Conservation (phyloP, 2,888 invertebrate genomes). For the Axea sp. region DNA sequence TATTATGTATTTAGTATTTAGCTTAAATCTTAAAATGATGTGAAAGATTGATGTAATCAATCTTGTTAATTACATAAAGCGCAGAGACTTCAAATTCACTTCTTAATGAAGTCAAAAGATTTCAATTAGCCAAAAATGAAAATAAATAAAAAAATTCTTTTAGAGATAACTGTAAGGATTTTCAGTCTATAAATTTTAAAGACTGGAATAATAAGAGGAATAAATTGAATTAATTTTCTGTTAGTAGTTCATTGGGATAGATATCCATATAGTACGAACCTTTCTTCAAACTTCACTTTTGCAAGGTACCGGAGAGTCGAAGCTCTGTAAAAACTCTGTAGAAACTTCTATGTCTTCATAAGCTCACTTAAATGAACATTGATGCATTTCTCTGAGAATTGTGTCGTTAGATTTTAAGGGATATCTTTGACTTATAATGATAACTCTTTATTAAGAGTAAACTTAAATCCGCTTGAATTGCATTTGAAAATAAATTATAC, state of each 20-base stretch:
- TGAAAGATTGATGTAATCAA: no score
- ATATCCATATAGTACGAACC: constrained; percentile 35
- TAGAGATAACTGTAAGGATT: constrained; percentile 22
- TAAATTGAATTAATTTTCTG: constrained; percentile 46
- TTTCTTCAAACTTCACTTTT: constrained; percentile 45
- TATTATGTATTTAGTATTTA: no score
- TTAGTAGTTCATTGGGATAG: constrained; percentile 36
- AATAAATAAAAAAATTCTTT: constrained; percentile 8
- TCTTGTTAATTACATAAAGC: no score
- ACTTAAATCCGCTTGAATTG: no score
- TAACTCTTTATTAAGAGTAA: no score
- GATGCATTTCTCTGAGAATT: constrained; percentile 29
- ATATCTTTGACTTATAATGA: no score
- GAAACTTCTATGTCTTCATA: constrained; percentile 39
- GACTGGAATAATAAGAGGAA: constrained; percentile 17
- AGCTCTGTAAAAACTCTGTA: constrained; percentile 40
- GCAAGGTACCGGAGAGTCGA: constrained; percentile 31
- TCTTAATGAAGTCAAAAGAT: no score
- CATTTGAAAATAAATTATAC: no score
- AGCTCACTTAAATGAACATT: constrained; percentile 38
- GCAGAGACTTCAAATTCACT: no score
- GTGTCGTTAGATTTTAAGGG: constrained; percentile 22
- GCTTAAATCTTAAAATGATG: background rate
- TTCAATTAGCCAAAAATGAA: no score
- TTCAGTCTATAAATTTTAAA: background rate